These are phyloP conservation scores for Macaria liturata DNA, from an alignment of 2,888 invertebrate species.

Conservation along the genomic window DNA sequence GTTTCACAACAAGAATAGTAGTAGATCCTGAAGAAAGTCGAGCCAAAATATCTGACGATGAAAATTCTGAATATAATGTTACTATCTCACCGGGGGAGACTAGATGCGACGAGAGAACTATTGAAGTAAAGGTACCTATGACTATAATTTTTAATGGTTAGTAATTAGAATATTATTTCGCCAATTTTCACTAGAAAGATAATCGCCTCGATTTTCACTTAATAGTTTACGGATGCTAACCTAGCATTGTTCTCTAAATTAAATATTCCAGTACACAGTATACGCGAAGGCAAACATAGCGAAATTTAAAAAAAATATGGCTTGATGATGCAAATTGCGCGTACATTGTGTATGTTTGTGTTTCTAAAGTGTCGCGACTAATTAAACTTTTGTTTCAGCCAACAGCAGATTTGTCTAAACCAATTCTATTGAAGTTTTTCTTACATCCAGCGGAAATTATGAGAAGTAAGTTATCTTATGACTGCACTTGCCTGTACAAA, in stretches of 20 bases:
- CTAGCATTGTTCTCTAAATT: too few relatives aligned
- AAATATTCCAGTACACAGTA: too few relatives aligned
- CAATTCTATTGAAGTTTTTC: conserved; percentile 59
- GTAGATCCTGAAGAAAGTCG: conserved; percentile 61
- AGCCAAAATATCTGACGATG: conserved; percentile 56
- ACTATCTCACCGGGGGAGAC: conserved; percentile 52
- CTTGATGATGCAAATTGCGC: too few relatives aligned
- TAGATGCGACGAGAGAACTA: conserved; percentile 61
- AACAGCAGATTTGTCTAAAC: conserved; percentile 65
- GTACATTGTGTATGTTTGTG: too few relatives aligned
- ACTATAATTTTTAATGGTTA: too few relatives aligned
- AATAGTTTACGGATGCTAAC: too few relatives aligned
- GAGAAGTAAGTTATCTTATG: conserved; percentile 44
- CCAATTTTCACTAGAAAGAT: too few relatives aligned
- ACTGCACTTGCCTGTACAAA: neutral
- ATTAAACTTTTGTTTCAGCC: conserved; percentile 50
- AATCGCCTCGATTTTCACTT: too few relatives aligned
- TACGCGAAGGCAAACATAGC: too few relatives aligned
- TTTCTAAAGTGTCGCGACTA: too few relatives aligned
- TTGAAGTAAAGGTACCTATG: conserved; percentile 64
- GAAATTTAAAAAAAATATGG: too few relatives aligned
- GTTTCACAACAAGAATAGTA: conserved; percentile 55
- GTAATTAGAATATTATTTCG: too few relatives aligned
- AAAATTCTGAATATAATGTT: conserved; percentile 53
- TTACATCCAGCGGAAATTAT: conserved; percentile 48